Percentiles rank a stretch among this genome's conserved stretches.
These are phyloP conservation scores for Caenorhabditis remanei DNA, from an alignment of 1,140 invertebrate species.

Conservation along the genomic window DNA sequence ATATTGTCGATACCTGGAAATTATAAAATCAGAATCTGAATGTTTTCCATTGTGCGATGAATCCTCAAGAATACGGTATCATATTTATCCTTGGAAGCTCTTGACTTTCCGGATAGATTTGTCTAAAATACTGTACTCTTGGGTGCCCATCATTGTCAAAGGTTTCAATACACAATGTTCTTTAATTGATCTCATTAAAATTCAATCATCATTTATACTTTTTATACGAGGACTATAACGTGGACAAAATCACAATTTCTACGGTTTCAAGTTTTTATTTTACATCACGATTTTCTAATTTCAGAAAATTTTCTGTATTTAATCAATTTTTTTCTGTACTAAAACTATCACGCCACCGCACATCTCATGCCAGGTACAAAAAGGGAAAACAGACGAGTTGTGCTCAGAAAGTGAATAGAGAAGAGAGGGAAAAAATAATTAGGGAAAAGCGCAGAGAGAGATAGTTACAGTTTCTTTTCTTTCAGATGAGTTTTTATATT, in stretches of 20 bases:
- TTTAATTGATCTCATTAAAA: background rate
- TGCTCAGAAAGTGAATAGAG: conserved; percentile 40
- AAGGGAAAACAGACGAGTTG: conserved; percentile 46
- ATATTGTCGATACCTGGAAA: conserved; percentile 74
- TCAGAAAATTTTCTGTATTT: too few relatives aligned
- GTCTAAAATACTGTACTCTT: background rate
- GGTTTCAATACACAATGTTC: background rate
- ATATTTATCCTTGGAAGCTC: background rate
- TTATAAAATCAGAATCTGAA: background rate
- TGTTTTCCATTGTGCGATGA: background rate
- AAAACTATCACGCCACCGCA: conserved; percentile 13
- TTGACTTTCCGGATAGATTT: background rate
- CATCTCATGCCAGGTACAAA: conserved; percentile 44
- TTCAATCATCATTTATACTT: too few relatives aligned
- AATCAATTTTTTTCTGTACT: background rate
- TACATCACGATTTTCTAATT: too few relatives aligned
- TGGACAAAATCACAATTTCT: too few relatives aligned
- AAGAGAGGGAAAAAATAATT: background rate
- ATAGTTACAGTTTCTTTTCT: background rate
- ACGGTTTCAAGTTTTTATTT: too few relatives aligned
- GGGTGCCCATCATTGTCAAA: too few relatives aligned
- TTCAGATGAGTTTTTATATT: background rate
- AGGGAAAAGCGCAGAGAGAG: conserved; percentile 8
- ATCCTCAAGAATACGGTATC: too few relatives aligned
- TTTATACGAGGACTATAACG: too few relatives aligned